Evolutionary conservation across 2,113 vertebrate species (phyloP), one percentile per base, ranked within the genome.

Genomic region (Sarotherodon lohbergeri): DNA sequence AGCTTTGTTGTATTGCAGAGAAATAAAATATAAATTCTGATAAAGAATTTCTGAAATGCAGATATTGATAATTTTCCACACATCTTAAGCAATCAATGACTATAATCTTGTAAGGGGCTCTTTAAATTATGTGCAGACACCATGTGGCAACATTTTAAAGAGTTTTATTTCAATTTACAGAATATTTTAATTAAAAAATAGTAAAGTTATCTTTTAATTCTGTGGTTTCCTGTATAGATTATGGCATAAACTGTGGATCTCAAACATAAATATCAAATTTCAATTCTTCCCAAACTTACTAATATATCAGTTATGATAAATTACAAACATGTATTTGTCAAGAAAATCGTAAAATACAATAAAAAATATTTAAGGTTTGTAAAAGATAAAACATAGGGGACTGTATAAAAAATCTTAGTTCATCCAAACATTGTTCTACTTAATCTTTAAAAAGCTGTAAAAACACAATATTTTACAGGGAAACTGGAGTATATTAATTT

Each of bases 201-300:
- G 50, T 52, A 92, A 83, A 88, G 55, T 87, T 82, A 90, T 88
- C 56, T 86, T 63, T 90, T 90, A 90, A 85, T 91, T 90, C 82
- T 80, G 89, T 86, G 85, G 84, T 85, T 86, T 59, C 39, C 27
- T 46, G 56, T 43, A 61, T 61, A 46, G 24, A 48, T 82, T 61
- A n/a, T 61, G 80, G 24, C 55, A 82, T 82, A 48, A 82, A 82
- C 17, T 32, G 80, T 61, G 24, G 56, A 82, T 82, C 55, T 91
- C 76, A 88, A 91, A 93, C 92, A 96, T 95, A 95, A 96, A 96
- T 94, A 92, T 86, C n/a, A 91, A 86, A 78, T 78, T 52, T 84
- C 89, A 92, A 82, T 89, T 55, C 86, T 87, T 91, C 55, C 50
- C 86, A 78, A 78, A n/a, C 27, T n/a, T 76, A 90, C 68, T 83